Evolutionary conservation across 1,140 invertebrate species (phyloP), one percentile per base, ranked within the genome.

Genomic region (Cydia strobilella): DNA sequence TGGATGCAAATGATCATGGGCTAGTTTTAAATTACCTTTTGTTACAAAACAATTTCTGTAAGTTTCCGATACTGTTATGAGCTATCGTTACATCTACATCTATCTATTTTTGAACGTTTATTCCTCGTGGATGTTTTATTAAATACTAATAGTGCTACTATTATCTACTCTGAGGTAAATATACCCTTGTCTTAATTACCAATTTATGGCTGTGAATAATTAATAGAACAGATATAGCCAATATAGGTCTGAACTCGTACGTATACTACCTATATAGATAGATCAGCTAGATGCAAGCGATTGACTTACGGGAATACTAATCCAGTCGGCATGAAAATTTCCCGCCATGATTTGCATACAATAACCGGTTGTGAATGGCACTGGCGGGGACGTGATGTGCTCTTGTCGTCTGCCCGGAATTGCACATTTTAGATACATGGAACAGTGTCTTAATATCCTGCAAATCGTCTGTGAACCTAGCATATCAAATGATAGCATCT

Each of bases 291-390:
- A 77, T 73, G 59, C 73, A 73, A 75, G 74, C 72, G 69, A 71
- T 77, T 79, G 76, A 75, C 76, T 74, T 79, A 83, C 74, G 83
- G 74, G 79, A 85, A 84, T 79, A 82, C 82, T 82, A 88, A 88
- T 86, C 84, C 79, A 74, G 77, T 80, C 77, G 79, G 76, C 78
- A 79, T 86, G 81, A 88, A 86, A 89, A 86, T 87, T 77, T 84
- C 84, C 85, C 78, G 81, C 54, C 82, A 75, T 74, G 51, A 83
- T 89, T 90, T 88, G 87, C 88, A 90, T 90, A 90, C 87, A 90
- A 88, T 90, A 87, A 87, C 86, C 87, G 85, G 86, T 82, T 87
- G 81, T 80, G 86, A 86, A 87, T 82, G 80, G 81, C 79, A 82
- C 31, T 73, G 78, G 77, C 77, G 77, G 74, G 82, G 75, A 87